Evolutionary conservation across 2,888 invertebrate species (phyloP), one percentile per base, ranked within the genome.

Genomic region (Hypolimnas misippus): DNA sequence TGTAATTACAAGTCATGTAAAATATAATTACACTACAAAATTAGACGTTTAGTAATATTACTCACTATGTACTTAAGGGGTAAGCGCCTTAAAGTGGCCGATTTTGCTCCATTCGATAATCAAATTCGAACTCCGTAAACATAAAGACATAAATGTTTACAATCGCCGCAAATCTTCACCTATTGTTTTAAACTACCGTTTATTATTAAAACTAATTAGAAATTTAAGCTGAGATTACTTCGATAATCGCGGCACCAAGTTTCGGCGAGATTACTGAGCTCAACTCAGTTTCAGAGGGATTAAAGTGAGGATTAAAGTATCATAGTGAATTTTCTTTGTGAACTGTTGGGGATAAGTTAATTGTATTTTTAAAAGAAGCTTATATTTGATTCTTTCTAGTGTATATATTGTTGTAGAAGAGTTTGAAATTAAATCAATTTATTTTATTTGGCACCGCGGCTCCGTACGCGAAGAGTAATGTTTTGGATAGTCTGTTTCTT

Each of bases 201-300:
- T 17, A 44, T 46, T 46, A 46, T 46, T 21, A 17, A n/a, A 46
- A 46, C 21, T 46, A n/a, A 46, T 46, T 46, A 21, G 12, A 46
- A 46, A 46, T 46, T 46, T 21, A 21, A 46, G 44, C n/a, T 12
- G 8, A 46, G 44, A 46, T 46, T 46, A 46, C 44, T 19, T 4
- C 17, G 17, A 46, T 46, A 46, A 46, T 46, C 21, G 44, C 21
- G 21, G 44, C 4, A 12, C 12, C 4, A 46, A 46, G 44, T 46
- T 46, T 44, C 21, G 5, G 21, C 44, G 21, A 21, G 44, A 21
- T 46, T 21, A 46, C 19, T 12, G 3, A 10, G 44, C 5, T 46
- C 21, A 12, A 21, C n/a, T 46, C 21, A 46, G 21, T 46, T 46
- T 46, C 21, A 12, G 3, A 3, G 4, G 44, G 44, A 46, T 21